Evolutionary conservation across 2,888 invertebrate species (phyloP), one percentile per base, ranked within the genome.

Genomic region (Cephalotes varians): DNA sequence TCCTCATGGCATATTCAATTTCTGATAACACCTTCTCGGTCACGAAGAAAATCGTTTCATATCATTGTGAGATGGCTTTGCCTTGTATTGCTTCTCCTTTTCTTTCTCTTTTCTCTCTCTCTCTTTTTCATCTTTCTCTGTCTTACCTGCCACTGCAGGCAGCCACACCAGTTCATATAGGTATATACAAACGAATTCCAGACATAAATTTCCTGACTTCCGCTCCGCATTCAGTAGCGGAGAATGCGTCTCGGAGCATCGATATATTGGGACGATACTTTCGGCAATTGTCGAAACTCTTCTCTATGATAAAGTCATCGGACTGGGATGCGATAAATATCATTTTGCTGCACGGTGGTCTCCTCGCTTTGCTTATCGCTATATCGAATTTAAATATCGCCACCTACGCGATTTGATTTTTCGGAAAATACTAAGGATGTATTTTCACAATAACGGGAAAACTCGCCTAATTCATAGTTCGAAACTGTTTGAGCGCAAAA

Each of bases 111-210:
- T 44, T 34, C 74, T n/a, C 44, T 44, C 47, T 34, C 74, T n/a
- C 44, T 44, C 47, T 37, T 56, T 60, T 49, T 56, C n/a, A 25
- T 28, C 64, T 73, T 67, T 56, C 73, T 69, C 65, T 21, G n/a
- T 18, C 69, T 67, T 47, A 47, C 54, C 65, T 34, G n/a, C 54
- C 51, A 37, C 62, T n/a, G 4, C 25, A 12, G 21, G 31, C 49
- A 72, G 72, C 47, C 82, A 28, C 71, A 76, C 44, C 69, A 64
- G 73, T 18, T 64, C 76, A 76, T 81, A 80, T 73, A n/a, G n/a
- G n/a, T n/a, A 65, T 82, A 81, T 85, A 83, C 84, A 87, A 88
- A 88, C 87, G 87, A 88, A 87, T 87, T 88, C 86, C 84, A 73
- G 74, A 81, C 82, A 79, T 87, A 87, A 88, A 88, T 87, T 87